Conservation (phyloP, 1,140 invertebrate genomes). For the Drosophila equinoxialis region DNA sequence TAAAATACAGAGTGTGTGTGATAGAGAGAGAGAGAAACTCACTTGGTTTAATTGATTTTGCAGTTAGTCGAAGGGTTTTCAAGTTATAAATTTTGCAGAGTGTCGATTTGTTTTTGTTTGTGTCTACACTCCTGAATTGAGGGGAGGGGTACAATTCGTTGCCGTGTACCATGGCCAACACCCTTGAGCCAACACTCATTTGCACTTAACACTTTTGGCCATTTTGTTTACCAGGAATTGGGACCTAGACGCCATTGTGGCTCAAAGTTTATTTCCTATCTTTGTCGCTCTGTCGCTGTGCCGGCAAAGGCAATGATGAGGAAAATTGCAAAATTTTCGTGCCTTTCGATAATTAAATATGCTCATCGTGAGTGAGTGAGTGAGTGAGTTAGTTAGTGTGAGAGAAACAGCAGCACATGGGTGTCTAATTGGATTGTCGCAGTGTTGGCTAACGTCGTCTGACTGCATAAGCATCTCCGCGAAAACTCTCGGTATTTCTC, state of each 20-base stretch:
- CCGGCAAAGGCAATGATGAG: conserved; percentile 50
- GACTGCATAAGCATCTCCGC: conserved; percentile 31
- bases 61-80: conserved; percentile 54
- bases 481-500: neutral
- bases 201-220: conserved; percentile 74
- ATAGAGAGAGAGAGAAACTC: conserved; percentile 33
- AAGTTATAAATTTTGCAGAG: conserved; percentile 62
- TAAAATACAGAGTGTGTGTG: neutral
- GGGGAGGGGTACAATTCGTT: neutral
- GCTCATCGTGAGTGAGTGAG: conserved; percentile 19
- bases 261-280: conserved; percentile 42
- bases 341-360: conserved; percentile 73
- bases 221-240: conserved; percentile 54
- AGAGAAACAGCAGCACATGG: conserved; percentile 43
- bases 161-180: conserved; percentile 9
- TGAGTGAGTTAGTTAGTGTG: neutral
- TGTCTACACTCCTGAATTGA: conserved; percentile 31
- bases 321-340: conserved; percentile 71
- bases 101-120: conserved; percentile 67
- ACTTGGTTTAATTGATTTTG: conserved; percentile 74
- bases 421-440: conserved; percentile 73
- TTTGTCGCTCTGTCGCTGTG: conserved; percentile 13
- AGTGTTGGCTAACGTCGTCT: conserved; percentile 63
- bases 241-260: conserved; percentile 49
- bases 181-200: conserved; percentile 54